These are phyloP conservation scores for Otis tarda DNA, from an alignment of 2,113 vertebrate genomes.

Conservation along the genomic window DNA sequence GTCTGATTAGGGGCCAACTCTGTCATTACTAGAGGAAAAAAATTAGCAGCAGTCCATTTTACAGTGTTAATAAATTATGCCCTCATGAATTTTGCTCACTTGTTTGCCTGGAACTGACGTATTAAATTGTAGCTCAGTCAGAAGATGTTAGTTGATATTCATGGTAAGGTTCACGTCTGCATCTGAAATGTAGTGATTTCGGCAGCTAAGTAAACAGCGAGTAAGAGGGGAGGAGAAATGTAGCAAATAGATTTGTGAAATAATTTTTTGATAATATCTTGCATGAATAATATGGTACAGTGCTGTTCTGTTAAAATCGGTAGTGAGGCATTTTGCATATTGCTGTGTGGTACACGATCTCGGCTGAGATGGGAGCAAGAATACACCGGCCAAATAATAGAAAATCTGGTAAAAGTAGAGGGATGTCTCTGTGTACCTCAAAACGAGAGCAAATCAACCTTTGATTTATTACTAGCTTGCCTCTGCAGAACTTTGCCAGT, in stretches of 20 bases:
- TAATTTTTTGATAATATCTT: constrained; percentile 31
- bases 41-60: constrained; percentile 1
- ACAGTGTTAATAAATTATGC: constrained; percentile 23
- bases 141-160: constrained; percentile 40
- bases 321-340: not conserved
- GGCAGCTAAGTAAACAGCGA: not conserved
- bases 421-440: not conserved
- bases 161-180: constrained; percentile 7
- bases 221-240: constrained; percentile 1
- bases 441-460: not conserved
- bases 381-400: not conserved
- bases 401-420: not conserved
- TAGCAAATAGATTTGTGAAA: constrained; percentile 12
- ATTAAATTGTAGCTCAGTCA: constrained; percentile 39
- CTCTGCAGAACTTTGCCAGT: not conserved
- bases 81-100: constrained; percentile 19
- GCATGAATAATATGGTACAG: not conserved
- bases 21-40: constrained; percentile 21
- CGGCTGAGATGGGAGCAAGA: not conserved
- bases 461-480: not conserved
- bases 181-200: constrained; percentile 30
- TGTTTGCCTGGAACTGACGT: constrained; percentile 36
- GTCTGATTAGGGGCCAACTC: not conserved
- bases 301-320: not conserved
- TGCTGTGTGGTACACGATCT: not conserved